Base-by-base conservation (phyloP, 2,888 invertebrate genomes). In the Malachius bipustulatus region DNA sequence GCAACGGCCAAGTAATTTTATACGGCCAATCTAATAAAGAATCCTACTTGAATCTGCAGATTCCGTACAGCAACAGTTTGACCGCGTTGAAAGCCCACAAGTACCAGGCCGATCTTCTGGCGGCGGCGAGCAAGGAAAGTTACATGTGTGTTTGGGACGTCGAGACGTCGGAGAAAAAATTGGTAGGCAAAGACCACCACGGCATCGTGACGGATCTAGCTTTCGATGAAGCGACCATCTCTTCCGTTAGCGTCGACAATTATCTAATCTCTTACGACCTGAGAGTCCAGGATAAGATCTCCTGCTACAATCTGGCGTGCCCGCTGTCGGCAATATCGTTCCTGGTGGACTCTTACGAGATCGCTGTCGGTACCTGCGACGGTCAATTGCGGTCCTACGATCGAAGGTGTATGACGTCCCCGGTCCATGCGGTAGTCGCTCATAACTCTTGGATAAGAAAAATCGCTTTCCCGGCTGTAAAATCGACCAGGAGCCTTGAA, bases 301-400 rank as follows among this genome's bases (percentile, higher is more conserved):
- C 39, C 14, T 45, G 39, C 14, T 41, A 37, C 30, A 45, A 48
- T 27, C 26, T 51, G 32, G 48, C 50, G 11, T 43, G 47, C 3
- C 38, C 48, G 4, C 32, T 52, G 13, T 45, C 49, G 3, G 45
- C 47, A 29, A 16, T 52, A 11, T 45, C 49, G 0, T 48, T 45
- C 14, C 35, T 47, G 4, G 39, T 38, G 9, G 42, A 41, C 16
- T 42, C 44, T 2, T 37, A 42, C 26, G 51, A 52, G 24, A 15
- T 52, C 11, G 51, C 48, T 2, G 36, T 51, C 10, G 43, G 49
- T 12, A 50, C 49, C 3, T 38, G 36, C 15, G 42, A 49, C 1
- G 49, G 49, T 26, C 51, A 51, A 31, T 35, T 52, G 6, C 35
- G 48, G 26, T 47, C 45, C 16, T 52, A 52, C 41, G 51, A 52